Base-by-base conservation (phyloP, 2,113 vertebrate species). In the Brienomyrus brachyistius region DNA sequence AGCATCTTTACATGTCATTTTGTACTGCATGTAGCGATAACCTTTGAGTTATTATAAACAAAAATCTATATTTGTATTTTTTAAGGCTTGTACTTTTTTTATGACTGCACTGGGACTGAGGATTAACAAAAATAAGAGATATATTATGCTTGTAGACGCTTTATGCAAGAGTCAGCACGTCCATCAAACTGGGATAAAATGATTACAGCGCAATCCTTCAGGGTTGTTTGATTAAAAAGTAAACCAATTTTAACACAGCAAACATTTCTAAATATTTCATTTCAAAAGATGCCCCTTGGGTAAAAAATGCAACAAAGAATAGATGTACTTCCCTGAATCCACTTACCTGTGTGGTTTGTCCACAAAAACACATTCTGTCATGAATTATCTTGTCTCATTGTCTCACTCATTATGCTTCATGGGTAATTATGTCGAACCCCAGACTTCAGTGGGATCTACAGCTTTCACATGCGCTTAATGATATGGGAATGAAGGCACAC, bases 211-310 rank as follows among this genome's bases (percentile, higher is more conserved):
- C 70, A 77, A 19, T 77, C 13, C 31, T 35, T 83, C 40, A 23
- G 80, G 45, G 35, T 48, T 83, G 43, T 83, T 83, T 83, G 80
- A 83, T 83, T 83, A 83, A n/a, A 83, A 83, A 83, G 19, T 77
- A 77, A 83, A n/a, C 40, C 19, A 10, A 48, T 83, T 83, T 83
- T 83, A 47, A 47, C 40, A 83, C 43, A 48, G 19, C 21, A 47
- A 83, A 83, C 80, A 48, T n/a, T 45, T n/a, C 31, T n/a, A 77
- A 77, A 77, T 35, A 77, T 77, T 74, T 74, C 31, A 77, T 17
- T 77, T 35, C 27, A 35, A 40, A 77, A 77, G 35, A 77, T 17
- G 35, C 3, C 31, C 70, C 70, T 77, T 77, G 70, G 70, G 35
- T 66, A 66, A 66, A 66, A 62, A n/a, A 66, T 77, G 5, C 15